Conservation (phyloP, 2,888 invertebrate genomes). For the Diachrysia chrysitis region DNA sequence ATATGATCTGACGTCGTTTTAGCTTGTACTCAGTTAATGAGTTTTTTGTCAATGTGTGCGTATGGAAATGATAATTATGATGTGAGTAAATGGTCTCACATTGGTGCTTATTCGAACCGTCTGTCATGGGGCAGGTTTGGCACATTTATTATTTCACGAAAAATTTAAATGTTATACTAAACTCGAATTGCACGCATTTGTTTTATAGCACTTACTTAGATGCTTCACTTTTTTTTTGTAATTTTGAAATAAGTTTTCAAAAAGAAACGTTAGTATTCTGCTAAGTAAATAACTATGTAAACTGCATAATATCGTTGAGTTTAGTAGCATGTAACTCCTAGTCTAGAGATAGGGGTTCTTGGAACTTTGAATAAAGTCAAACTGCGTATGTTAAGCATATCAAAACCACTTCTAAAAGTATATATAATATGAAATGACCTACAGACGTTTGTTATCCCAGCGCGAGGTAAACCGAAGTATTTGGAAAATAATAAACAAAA, state of each 20-base stretch:
- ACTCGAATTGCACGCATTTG: neutral
- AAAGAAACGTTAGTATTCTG: too few species aligned
- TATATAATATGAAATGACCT: too few species aligned
- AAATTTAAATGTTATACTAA: neutral
- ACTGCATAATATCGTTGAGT: too few species aligned
- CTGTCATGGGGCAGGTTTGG: neutral
- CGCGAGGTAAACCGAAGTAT: too few species aligned
- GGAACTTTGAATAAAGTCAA: too few species aligned
- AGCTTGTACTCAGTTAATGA: constrained; percentile 52
- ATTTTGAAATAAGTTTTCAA: neutral
- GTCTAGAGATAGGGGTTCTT: too few species aligned
- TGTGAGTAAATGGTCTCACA: constrained; percentile 14
- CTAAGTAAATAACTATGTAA: too few species aligned
- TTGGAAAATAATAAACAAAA: neutral
- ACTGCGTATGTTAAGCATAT: too few species aligned
- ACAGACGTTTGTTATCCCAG: too few species aligned
- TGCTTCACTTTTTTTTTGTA: neutral
- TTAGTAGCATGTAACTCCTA: too few species aligned
- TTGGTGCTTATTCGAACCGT: neutral
- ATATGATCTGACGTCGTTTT: constrained; percentile 49
- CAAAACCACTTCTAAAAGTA: too few species aligned
- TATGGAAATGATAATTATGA: constrained; percentile 25
- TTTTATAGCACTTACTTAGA: neutral
- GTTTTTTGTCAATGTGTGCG: constrained; percentile 44
- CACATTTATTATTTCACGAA: neutral